Conservation (phyloP, 2,888 invertebrate genomes). For the Agrochola litura region DNA sequence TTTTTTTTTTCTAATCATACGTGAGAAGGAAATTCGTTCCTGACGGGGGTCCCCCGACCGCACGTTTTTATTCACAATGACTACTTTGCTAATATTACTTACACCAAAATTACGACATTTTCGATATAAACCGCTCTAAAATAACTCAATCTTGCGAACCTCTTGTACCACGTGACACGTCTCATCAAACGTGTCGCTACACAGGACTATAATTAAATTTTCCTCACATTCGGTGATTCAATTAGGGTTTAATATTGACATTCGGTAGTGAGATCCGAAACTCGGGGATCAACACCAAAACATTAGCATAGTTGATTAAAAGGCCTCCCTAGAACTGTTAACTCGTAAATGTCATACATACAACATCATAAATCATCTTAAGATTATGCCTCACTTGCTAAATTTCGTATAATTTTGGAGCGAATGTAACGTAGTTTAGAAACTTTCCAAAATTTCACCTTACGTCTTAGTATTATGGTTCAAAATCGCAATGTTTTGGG, state of each 20-base stretch:
- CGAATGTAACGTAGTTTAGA: slow-evolving; percentile 70
- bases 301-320: slow-evolving; percentile 90
- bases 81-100: not conserved
- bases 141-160: slow-evolving; percentile 36
- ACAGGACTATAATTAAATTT: slow-evolving; percentile 83
- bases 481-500: slow-evolving; percentile 55
- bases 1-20: no score
- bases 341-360: slow-evolving; percentile 89
- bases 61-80: not conserved
- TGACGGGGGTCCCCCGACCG: no score
- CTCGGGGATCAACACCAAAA: slow-evolving; percentile 84
- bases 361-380: slow-evolving; percentile 90
- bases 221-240: slow-evolving; percentile 84
- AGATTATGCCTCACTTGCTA: slow-evolving; percentile 87
- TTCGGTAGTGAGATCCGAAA: slow-evolving; percentile 80
- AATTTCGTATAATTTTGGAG: slow-evolving; percentile 76
- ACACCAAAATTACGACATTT: slow-evolving; percentile 11
- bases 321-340: slow-evolving; percentile 87
- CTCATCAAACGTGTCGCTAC: slow-evolving; percentile 69
- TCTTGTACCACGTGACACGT: slow-evolving; percentile 42
- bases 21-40: no score
- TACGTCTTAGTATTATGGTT: slow-evolving; percentile 61
- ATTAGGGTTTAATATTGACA: slow-evolving; percentile 88
- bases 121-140: slow-evolving; percentile 10
- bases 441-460: slow-evolving; percentile 64